Evolutionary conservation across 2,888 invertebrate species (phyloP).

Genomic region (Argyresthia goedartella): DNA sequence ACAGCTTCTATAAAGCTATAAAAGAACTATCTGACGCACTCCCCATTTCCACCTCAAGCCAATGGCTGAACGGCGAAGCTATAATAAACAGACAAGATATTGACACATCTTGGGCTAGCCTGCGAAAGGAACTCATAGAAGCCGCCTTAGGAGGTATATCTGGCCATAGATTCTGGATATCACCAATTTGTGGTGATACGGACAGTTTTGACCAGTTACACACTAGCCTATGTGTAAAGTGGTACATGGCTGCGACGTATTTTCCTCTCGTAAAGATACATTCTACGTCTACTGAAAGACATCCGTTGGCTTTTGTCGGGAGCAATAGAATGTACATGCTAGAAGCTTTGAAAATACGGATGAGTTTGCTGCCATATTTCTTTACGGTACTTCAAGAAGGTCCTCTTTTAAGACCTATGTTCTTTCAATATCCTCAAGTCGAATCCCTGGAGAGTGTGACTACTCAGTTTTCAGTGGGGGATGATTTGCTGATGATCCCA

Average conservation of each 20-base stretch:
- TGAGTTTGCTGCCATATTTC: conserved; percentile 70
- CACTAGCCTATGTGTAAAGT: conserved; percentile 71
- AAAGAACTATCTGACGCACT: conserved; percentile 20
- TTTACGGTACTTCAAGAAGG: conserved; percentile 66
- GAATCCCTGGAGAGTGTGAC: conserved; percentile 48
- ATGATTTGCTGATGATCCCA: conserved; percentile 71
- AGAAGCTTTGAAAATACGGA: conserved; percentile 51
- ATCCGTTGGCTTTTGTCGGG: conserved; percentile 55
- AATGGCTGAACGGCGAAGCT: conserved; percentile 37
- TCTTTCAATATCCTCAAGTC: conserved; percentile 69
- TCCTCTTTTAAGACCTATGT: conserved; percentile 74
- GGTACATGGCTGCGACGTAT: conserved; percentile 77
- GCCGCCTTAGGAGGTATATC: conserved; percentile 62
- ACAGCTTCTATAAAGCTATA: conserved; percentile 41
- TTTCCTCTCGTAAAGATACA: conserved; percentile 72
- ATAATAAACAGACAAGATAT: conserved; percentile 61
- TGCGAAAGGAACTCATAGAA: conserved; percentile 59
- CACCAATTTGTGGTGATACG: conserved; percentile 72
- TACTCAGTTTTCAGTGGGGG: conserved; percentile 74
- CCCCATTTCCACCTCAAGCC: conserved; percentile 35
- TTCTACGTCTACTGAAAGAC: conserved; percentile 42
- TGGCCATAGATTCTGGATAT: conserved; percentile 58
- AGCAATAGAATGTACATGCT: conserved; percentile 47
- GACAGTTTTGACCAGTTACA: conserved; percentile 44
- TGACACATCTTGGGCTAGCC: conserved; percentile 68